These are phyloP conservation scores for Tupaia chinensis DNA, from an alignment of 2,113 vertebrate genomes.

Conservation along the genomic window DNA sequence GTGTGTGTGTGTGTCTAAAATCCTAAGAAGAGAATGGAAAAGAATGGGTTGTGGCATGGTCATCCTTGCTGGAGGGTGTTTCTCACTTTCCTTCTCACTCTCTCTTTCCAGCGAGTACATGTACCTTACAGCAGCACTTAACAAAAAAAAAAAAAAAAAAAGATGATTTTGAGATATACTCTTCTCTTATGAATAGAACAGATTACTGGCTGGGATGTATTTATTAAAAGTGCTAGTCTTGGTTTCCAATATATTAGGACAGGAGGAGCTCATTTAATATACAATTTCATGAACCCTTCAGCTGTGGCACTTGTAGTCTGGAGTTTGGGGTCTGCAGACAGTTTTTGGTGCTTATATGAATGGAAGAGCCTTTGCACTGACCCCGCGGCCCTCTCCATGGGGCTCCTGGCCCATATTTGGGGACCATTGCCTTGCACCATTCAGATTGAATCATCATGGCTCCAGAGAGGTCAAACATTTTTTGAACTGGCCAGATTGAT, in stretches of 20 bases:
- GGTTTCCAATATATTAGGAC: neutral
- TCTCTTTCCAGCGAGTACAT: no score
- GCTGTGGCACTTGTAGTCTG: neutral
- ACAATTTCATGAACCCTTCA: neutral
- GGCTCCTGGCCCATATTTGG: neutral
- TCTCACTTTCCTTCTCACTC: no score
- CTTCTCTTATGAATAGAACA: neutral
- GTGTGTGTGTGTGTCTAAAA: no score
- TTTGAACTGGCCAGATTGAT: neutral
- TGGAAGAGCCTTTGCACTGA: neutral
- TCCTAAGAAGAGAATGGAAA: no score
- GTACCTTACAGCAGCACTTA: no score
- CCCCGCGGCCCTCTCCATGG: neutral
- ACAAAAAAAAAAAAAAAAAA: no score
- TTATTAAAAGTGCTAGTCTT: neutral
- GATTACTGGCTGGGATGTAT: neutral
- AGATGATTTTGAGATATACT: neutral
- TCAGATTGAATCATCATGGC: neutral
- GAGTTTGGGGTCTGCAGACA: neutral
- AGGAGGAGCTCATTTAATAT: constrained; percentile 2
- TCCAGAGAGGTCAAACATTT: neutral
- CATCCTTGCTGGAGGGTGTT: no score
- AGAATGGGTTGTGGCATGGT: no score
- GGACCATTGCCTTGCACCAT: neutral
- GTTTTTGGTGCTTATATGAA: neutral